phyloP scores from a whole-genome alignment of 2,888 invertebrate genomes.

The Sminthurides aquaticus region DNA sequence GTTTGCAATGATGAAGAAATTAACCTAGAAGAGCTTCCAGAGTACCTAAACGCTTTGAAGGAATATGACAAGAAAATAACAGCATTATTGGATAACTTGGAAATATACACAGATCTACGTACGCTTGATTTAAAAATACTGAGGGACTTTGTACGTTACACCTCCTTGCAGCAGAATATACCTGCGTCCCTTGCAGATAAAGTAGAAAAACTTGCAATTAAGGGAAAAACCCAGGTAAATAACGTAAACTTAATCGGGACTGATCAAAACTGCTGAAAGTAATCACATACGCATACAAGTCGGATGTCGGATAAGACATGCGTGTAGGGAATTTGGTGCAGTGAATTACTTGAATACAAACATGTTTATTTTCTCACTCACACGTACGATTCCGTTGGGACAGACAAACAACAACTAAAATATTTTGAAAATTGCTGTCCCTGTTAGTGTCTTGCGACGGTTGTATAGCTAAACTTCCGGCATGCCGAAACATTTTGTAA shows the following conservation, averaged over 20 bases:
- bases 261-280: neutral
- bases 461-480: too few species aligned
- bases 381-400: too few species aligned
- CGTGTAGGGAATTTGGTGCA: too few species aligned
- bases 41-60: neutral
- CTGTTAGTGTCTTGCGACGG: too few species aligned
- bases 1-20: neutral
- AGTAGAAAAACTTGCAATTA: neutral
- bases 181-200: neutral
- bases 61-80: constrained; percentile 5
- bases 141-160: neutral
- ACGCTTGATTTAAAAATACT: constrained; percentile 6
- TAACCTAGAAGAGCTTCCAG: neutral
- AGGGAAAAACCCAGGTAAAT: neutral
- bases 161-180: neutral
- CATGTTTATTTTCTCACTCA: too few species aligned
- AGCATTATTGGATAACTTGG: constrained; percentile 9
- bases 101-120: constrained; percentile 4
- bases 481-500: too few species aligned
- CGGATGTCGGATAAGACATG: too few species aligned
- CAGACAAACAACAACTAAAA: too few species aligned
- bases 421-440: too few species aligned
- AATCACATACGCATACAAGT: too few species aligned
- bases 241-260: neutral
- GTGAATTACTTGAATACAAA: too few species aligned